Base-by-base conservation (phyloP, 2,797 vertebrate genomes). In the Mallotus villosus region DNA sequence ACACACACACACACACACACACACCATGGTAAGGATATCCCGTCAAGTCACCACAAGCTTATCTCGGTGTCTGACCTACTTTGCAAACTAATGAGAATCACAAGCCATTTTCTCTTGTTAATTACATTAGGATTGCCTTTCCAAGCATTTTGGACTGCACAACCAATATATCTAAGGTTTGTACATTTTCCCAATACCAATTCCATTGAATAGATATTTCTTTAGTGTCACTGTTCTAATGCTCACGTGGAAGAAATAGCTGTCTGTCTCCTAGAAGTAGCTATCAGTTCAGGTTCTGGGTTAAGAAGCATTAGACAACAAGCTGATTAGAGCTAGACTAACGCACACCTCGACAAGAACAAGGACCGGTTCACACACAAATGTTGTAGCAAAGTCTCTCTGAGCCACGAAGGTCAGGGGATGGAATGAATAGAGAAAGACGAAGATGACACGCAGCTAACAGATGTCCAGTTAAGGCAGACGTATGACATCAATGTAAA, bases 1-100 rank as follows among this genome's bases (percentile, higher is more conserved):
- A 29, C 29, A 29, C 29, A 29, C n/a, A 24, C 19, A 25, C 17
- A 73, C 22, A n/a, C n/a, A n/a, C n/a, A 25, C 37, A 59, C 25
- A 61, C 63, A 22, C n/a, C n/a, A 66, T 55, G 14, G 17, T 69
- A 22, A 25, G 17, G 51, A 59, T 22, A 7, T 71, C 6, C 66
- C 22, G 4, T 71, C 82, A 71, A 85, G 85, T 89, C 75, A 86
- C 77, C 53, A 75, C 83, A 37, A 74, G 61, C 60, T 75, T 87
- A 61, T 65, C 66, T 32, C 46, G 61, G 71, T 17, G 9, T 71
- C 63, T 71, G 72, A 76, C 74, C 74, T 65, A 46, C 60, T 72
- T 82, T 85, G 21, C 66, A 46, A 63, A 74, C 46, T 57, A 64
- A 70, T 73, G 65, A 59, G 27, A 72, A 8, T 2, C 19, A 22